phyloP scores from a whole-genome alignment of 2,888 invertebrate genomes.

The Sturmia bella region DNA sequence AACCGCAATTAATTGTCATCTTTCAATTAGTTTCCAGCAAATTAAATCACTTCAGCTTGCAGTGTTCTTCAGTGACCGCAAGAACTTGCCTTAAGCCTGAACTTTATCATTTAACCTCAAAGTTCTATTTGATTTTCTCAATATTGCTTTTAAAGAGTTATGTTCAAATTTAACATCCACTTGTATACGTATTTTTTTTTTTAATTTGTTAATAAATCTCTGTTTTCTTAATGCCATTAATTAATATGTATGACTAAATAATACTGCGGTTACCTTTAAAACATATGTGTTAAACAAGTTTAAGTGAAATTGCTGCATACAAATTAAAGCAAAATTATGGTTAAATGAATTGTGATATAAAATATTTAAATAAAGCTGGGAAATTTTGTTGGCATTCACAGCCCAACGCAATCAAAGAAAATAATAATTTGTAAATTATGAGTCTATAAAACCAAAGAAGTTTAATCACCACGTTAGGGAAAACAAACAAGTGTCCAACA shows the following conservation, averaged over 20 bases:
- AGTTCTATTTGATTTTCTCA: not conserved
- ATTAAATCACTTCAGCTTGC: slow-evolving; percentile 10
- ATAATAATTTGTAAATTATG: slow-evolving; percentile 41
- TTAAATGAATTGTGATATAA: not conserved
- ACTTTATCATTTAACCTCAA: slow-evolving; percentile 19
- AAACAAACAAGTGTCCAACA: not conserved
- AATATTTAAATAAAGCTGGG: not conserved
- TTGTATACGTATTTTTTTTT: not conserved
- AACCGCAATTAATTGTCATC: slow-evolving; percentile 17
- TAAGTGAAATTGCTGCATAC: slow-evolving; percentile 12
- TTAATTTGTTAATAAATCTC: slow-evolving; percentile 12
- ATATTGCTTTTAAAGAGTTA: not conserved
- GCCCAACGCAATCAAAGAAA: slow-evolving; percentile 30
- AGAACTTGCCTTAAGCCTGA: slow-evolving; percentile 7
- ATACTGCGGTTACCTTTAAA: slow-evolving; percentile 43
- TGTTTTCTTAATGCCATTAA: slow-evolving; percentile 39
- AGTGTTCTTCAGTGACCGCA: slow-evolving; percentile 22
- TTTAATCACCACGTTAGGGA: not conserved
- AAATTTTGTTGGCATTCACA: not conserved
- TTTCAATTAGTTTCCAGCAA: slow-evolving; percentile 2
- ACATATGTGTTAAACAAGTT: slow-evolving; percentile 27
- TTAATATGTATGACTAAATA: slow-evolving; percentile 26
- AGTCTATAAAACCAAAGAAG: slow-evolving; percentile 55
- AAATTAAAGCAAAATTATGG: slow-evolving; percentile 9
- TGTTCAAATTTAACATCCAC: no score